phyloP scores from a whole-genome alignment of 1,140 invertebrate genomes.

The Drosophila yakuba region DNA sequence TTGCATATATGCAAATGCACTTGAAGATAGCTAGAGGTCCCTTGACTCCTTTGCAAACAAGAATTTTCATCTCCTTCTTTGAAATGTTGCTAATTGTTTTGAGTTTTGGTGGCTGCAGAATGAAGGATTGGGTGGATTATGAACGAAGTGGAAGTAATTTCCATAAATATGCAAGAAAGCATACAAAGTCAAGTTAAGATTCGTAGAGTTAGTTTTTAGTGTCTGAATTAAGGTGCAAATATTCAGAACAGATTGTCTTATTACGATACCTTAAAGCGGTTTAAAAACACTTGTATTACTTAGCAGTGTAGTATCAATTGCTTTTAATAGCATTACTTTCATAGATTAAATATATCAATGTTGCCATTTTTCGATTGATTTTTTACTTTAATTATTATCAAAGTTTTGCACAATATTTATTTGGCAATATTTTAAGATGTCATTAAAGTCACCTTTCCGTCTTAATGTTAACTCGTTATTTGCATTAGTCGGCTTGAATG shows the following conservation, averaged over 20 bases:
- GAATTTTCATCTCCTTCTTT: neutral
- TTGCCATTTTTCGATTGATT: neutral
- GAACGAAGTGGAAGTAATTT: neutral
- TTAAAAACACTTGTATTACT: too few relatives aligned
- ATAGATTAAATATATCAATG: too few relatives aligned
- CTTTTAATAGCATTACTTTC: too few relatives aligned
- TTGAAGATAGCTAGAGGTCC: slow-evolving; percentile 3
- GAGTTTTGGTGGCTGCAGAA: neutral
- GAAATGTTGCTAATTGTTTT: slow-evolving; percentile 23
- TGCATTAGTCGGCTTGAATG: slow-evolving; percentile 1
- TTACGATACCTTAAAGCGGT: neutral
- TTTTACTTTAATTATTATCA: too few relatives aligned
- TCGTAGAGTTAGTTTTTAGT: neutral
- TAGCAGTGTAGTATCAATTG: too few relatives aligned
- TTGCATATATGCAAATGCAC: slow-evolving; percentile 44
- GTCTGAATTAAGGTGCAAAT: neutral
- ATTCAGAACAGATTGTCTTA: neutral
- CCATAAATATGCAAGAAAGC: neutral
- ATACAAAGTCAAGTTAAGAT: neutral
- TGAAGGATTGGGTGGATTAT: slow-evolving; percentile 2
- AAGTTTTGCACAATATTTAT: too few relatives aligned
- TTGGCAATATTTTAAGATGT: neutral
- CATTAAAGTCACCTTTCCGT: neutral
- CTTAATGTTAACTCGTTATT: neutral
- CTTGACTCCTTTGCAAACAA: neutral